Evolutionary conservation across 2,113 vertebrate species (phyloP).

Genomic region (Thamnophis sirtalis): DNA sequence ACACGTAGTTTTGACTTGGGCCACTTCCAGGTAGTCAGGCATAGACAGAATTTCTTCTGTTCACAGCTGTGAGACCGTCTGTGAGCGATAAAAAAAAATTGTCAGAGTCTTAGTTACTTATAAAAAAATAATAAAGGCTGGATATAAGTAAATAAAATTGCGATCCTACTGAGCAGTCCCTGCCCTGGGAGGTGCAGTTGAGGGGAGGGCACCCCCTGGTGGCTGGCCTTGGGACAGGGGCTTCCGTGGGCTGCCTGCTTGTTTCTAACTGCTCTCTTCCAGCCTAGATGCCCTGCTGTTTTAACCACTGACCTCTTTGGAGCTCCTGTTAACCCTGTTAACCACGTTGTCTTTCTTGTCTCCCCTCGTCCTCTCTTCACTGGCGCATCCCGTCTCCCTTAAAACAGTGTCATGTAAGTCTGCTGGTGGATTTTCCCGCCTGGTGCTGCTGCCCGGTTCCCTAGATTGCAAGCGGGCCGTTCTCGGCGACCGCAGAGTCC

Average conservation of each 20-base stretch:
- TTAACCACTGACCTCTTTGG: slow-evolving; percentile 54
- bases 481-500: slow-evolving; percentile 8
- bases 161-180: background rate
- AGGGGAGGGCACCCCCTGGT: background rate
- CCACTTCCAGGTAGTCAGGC: background rate
- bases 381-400: slow-evolving; percentile 88
- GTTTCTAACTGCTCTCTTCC: slow-evolving; percentile 48
- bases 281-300: slow-evolving; percentile 62
- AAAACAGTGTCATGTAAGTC: slow-evolving; percentile 99
- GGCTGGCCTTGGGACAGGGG: background rate
- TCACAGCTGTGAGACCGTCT: background rate
- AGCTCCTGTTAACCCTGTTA: slow-evolving; percentile 82
- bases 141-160: background rate
- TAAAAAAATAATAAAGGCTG: background rate
- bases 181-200: slow-evolving; percentile 1
- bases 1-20: background rate
- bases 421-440: slow-evolving; percentile 69
- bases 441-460: slow-evolving; percentile 25
- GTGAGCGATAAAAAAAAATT: background rate
- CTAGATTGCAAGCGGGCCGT: slow-evolving; percentile 9
- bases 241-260: slow-evolving; percentile 10
- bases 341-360: slow-evolving; percentile 82
- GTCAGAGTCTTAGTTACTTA: background rate
- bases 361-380: slow-evolving; percentile 73
- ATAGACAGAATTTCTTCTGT: background rate